These are phyloP conservation scores for Pithys albifrons DNA, from an alignment of 2,113 vertebrate species.

Conservation along the genomic window DNA sequence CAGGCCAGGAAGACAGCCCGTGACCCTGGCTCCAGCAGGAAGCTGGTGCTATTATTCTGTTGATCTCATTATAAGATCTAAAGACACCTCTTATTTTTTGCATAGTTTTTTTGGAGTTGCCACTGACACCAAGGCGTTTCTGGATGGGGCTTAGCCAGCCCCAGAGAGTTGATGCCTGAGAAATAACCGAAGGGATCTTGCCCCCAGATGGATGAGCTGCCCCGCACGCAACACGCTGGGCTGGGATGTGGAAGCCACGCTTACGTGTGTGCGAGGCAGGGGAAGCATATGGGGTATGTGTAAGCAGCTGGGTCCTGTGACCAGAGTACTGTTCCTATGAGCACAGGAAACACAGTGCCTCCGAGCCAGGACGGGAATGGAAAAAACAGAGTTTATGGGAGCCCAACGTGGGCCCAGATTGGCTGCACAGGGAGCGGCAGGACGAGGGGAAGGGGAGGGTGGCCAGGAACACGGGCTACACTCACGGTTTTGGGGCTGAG, in stretches of 20 bases:
- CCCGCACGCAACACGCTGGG: conserved; percentile 51
- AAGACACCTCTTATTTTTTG: conserved; percentile 20
- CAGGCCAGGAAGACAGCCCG: conserved; percentile 37
- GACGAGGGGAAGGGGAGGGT: conserved; percentile 55
- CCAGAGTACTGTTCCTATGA: conserved; percentile 67
- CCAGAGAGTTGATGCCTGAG: conserved; percentile 34
- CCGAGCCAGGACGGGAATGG: conserved; percentile 60
- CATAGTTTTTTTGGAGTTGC: background rate
- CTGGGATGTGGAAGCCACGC: conserved; percentile 58
- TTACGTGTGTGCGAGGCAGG: conserved; percentile 57
- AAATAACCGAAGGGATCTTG: conserved; percentile 46
- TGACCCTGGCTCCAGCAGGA: conserved; percentile 63
- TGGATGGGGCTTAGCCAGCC: conserved; percentile 50
- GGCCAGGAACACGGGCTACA: background rate
- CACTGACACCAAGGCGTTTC: conserved; percentile 34
- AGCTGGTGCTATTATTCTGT: conserved; percentile 66
- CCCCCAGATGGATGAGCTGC: conserved; percentile 67
- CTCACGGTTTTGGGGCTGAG: background rate
- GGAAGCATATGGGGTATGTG: conserved; percentile 69
- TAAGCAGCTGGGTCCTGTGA: conserved; percentile 72
- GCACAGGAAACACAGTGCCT: conserved; percentile 69
- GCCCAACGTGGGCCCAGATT: conserved; percentile 64
- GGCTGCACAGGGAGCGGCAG: conserved; percentile 29
- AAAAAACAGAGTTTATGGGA: conserved; percentile 70
- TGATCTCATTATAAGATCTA: conserved; percentile 63